Evolutionary conservation across 2,113 vertebrate genomes (phyloP).

Genomic region (Lepisosteus osseus): DNA sequence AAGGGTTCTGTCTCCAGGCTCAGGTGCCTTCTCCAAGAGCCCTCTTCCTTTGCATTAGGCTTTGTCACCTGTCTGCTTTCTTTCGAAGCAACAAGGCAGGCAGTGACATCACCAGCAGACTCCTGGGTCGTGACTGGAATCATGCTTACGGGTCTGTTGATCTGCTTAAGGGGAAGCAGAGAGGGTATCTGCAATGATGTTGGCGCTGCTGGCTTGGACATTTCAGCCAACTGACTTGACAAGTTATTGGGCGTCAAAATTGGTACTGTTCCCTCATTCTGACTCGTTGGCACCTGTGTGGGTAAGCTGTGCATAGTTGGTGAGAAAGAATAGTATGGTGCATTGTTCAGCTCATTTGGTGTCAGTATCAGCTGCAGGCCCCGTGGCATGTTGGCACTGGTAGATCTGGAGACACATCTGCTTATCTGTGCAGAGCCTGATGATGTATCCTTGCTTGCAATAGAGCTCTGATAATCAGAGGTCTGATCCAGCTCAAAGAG

Average conservation of each 20-base stretch:
- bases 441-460: conserved; percentile 82
- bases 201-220: conserved; percentile 66
- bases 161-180: conserved; percentile 69
- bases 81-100: conserved; percentile 72
- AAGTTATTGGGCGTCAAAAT: conserved; percentile 59
- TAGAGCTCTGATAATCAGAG: conserved; percentile 85
- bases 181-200: conserved; percentile 83
- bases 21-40: conserved; percentile 80
- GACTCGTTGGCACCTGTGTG: conserved; percentile 71
- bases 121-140: conserved; percentile 69
- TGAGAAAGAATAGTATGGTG: conserved; percentile 79
- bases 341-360: conserved; percentile 80
- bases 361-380: conserved; percentile 87
- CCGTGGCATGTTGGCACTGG: conserved; percentile 79
- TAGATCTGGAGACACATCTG: conserved; percentile 70
- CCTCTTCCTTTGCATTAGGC: conserved; percentile 68
- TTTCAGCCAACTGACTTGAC: conserved; percentile 74
- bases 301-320: conserved; percentile 69
- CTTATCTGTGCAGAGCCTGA: conserved; percentile 78
- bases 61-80: conserved; percentile 64
- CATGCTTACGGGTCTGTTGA: conserved; percentile 57
- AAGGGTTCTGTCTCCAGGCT: conserved; percentile 82
- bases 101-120: conserved; percentile 63
- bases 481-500: conserved; percentile 89
- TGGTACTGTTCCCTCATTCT: conserved; percentile 63